Evolutionary conservation across 2,797 vertebrate genomes (phyloP).

Genomic region (Iguana delicatissima): DNA sequence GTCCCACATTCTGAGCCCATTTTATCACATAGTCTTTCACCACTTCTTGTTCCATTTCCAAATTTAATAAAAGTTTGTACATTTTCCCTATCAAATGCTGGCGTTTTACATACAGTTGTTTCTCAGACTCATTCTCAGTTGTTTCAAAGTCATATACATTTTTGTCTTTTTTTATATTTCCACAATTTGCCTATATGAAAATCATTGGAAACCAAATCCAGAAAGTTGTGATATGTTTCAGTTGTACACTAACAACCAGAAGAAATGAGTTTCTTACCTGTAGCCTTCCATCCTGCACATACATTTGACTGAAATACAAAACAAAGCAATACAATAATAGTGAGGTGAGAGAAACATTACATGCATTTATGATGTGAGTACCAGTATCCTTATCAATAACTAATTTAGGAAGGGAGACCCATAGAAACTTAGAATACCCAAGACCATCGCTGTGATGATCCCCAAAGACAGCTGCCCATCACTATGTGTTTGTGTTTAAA

Average conservation of each 20-base stretch:
- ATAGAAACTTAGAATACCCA: neutral
- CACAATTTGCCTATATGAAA: too few species aligned
- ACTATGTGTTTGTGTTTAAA: neutral
- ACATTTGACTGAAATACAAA: neutral
- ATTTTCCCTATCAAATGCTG: too few species aligned
- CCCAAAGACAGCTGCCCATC: neutral
- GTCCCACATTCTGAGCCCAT: too few species aligned
- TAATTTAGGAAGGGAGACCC: neutral
- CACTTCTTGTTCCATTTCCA: too few species aligned
- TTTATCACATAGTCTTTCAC: too few species aligned
- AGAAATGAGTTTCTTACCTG: neutral
- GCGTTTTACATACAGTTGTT: too few species aligned
- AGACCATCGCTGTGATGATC: neutral
- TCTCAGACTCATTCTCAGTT: too few species aligned
- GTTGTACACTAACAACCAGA: neutral
- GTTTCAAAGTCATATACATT: too few species aligned
- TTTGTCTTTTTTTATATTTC: too few species aligned
- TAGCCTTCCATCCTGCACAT: neutral
- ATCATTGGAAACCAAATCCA: too few species aligned
- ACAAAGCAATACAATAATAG: neutral
- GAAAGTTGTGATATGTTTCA: too few species aligned
- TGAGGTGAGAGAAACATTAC: neutral
- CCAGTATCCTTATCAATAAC: neutral
- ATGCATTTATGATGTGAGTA: neutral
- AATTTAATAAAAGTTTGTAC: too few species aligned